phyloP scores from a whole-genome alignment of 1,140 invertebrate genomes.

The Drosophila pseudoananassae region DNA sequence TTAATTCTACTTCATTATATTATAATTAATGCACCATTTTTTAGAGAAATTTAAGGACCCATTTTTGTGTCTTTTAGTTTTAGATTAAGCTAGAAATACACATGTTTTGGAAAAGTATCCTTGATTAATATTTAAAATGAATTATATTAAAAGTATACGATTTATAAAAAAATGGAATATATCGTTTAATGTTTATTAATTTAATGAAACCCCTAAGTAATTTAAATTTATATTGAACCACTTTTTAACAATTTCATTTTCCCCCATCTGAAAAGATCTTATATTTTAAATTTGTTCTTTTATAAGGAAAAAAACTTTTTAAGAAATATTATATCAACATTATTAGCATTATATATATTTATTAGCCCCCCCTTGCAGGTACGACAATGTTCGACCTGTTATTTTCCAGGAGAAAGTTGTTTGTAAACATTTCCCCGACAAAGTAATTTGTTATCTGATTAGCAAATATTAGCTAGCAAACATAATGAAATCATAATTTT shows the following conservation, averaged over 20 bases:
- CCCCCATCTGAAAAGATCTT: too few species aligned
- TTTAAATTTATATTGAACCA: too few species aligned
- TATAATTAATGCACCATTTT: too few species aligned
- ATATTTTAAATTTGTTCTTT: too few species aligned
- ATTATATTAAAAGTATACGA: neutral
- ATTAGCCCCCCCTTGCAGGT: neutral
- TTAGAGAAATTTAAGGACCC: too few species aligned
- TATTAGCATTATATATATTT: too few species aligned
- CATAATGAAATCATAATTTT: neutral
- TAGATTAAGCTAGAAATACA: neutral
- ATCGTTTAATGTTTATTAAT: neutral
- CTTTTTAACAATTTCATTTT: too few species aligned
- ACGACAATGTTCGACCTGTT: neutral
- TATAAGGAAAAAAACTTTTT: too few species aligned
- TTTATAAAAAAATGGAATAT: neutral
- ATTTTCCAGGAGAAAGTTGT: slow-evolving; percentile 3
- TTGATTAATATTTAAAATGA: neutral
- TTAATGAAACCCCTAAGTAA: neutral
- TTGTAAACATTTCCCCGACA: neutral
- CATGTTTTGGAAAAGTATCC: neutral
- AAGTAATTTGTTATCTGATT: neutral
- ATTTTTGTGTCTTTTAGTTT: neutral
- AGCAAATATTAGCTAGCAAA: neutral
- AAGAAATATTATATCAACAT: too few species aligned
- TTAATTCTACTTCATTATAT: too few species aligned